These are phyloP conservation scores for Spodoptera picta DNA, from an alignment of 2,888 invertebrate genomes.

Conservation along the genomic window DNA sequence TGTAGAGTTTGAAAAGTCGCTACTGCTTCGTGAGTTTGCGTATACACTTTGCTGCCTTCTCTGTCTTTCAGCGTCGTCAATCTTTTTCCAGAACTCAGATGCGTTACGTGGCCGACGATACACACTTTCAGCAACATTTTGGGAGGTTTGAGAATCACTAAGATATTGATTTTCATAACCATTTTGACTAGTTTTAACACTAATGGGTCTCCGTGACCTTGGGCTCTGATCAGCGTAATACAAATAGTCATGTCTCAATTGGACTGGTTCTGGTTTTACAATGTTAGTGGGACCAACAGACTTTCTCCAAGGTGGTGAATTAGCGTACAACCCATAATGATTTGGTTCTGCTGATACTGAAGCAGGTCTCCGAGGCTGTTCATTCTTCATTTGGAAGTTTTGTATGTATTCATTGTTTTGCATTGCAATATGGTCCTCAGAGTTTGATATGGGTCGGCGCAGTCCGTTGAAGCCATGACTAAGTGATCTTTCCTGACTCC, in stretches of 20 bases:
- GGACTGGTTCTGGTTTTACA: constrained; percentile 80
- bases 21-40: constrained; percentile 76
- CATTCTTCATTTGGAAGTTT: constrained; percentile 71
- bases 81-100: constrained; percentile 90
- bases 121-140: constrained; percentile 71
- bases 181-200: constrained; percentile 88
- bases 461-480: constrained; percentile 84
- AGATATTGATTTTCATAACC: constrained; percentile 82
- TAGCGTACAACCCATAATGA: constrained; percentile 81
- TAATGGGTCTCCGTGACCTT: constrained; percentile 92
- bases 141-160: constrained; percentile 84
- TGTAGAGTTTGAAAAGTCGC: constrained; percentile 75
- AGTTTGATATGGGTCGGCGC: constrained; percentile 84
- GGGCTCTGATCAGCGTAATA: constrained; percentile 93
- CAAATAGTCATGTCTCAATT: constrained; percentile 86
- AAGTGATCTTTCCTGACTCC: constrained; percentile 82
- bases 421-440: constrained; percentile 87
- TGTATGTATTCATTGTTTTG: constrained; percentile 82
- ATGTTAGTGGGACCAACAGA: constrained; percentile 69
- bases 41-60: constrained; percentile 75
- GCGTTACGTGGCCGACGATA: constrained; percentile 85
- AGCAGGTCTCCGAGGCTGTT: constrained; percentile 83
- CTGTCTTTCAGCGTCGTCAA: constrained; percentile 87
- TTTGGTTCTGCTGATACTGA: constrained; percentile 86
- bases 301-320: constrained; percentile 81